phyloP scores from a whole-genome alignment of 2,797 vertebrate species.

The Halcyon badia region DNA sequence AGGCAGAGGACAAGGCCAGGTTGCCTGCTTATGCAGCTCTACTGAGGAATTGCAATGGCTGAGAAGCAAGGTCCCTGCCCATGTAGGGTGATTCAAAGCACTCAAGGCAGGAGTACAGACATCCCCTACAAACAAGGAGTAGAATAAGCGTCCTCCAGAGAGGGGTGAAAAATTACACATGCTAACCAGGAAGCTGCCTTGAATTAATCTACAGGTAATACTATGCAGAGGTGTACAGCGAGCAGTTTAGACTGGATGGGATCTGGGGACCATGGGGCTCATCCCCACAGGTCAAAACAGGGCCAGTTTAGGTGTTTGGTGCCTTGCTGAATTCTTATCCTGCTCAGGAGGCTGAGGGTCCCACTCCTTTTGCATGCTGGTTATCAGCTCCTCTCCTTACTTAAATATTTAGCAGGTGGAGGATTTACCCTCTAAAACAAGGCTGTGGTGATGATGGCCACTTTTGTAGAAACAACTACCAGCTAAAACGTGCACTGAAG shows the following conservation, averaged over 20 bases:
- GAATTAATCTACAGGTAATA: not conserved
- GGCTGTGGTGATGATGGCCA: not conserved
- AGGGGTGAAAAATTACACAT: not conserved
- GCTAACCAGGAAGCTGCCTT: not conserved
- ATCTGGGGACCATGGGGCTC: not conserved
- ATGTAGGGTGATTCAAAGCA: not conserved
- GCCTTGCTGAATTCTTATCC: not conserved
- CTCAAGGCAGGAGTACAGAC: not conserved
- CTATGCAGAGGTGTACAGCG: not conserved
- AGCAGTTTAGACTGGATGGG: not conserved
- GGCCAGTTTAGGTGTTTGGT: not conserved
- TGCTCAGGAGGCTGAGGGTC: not conserved
- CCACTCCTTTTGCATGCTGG: not conserved
- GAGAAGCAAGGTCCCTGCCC: not conserved
- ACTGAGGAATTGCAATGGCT: not conserved
- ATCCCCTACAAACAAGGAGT: not conserved
- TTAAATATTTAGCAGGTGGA: not conserved
- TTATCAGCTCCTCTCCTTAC: not conserved
- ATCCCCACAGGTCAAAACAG: not conserved
- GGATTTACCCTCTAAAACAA: not conserved
- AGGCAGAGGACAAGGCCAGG: not conserved
- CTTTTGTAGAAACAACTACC: not conserved
- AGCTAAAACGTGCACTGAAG: not conserved
- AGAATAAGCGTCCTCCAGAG: not conserved
- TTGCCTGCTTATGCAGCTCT: not conserved